A percentile compares a stretch with the other conserved stretches of the same genome.
These are phyloP conservation scores for Orycteropus afer DNA, from an alignment of 2,113 vertebrate species.

Conservation along the genomic window DNA sequence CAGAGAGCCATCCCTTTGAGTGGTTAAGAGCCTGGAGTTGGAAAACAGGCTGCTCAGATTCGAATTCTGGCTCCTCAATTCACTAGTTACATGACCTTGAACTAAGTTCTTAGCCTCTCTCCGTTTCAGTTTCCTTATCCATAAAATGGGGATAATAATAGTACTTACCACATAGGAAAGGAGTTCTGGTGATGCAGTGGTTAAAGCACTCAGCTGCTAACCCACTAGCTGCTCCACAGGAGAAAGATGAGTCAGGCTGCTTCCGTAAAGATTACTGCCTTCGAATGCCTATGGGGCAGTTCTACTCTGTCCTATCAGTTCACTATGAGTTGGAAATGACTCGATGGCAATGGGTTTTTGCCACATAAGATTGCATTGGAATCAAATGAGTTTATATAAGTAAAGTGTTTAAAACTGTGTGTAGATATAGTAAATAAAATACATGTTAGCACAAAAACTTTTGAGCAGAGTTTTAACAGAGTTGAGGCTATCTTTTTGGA, in stretches of 20 bases:
- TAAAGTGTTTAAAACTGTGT: not conserved
- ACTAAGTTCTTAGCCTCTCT: not conserved
- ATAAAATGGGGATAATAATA: not conserved
- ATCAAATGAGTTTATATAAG: conserved; percentile 6
- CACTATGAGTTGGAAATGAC: too few relatives aligned
- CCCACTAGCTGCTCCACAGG: too few relatives aligned
- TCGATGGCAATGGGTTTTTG: too few relatives aligned
- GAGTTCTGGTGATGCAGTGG: too few relatives aligned
- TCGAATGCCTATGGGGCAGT: too few relatives aligned
- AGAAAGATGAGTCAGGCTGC: too few relatives aligned
- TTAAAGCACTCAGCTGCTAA: too few relatives aligned
- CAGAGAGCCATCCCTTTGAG: not conserved
- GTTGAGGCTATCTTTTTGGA: not conserved
- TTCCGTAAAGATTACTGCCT: too few relatives aligned
- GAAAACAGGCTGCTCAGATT: not conserved
- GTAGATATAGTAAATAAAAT: not conserved
- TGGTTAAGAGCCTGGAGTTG: not conserved
- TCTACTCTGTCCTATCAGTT: too few relatives aligned
- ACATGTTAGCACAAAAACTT: not conserved
- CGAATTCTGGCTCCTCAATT: not conserved
- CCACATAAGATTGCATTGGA: too few relatives aligned
- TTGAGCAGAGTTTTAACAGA: not conserved
- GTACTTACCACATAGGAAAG: not conserved
- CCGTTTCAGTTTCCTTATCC: not conserved
- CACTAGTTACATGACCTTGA: not conserved